Conservation (phyloP, 35 echinoderm and acorn worm species). For the Heliocidaris tuberculata region DNA sequence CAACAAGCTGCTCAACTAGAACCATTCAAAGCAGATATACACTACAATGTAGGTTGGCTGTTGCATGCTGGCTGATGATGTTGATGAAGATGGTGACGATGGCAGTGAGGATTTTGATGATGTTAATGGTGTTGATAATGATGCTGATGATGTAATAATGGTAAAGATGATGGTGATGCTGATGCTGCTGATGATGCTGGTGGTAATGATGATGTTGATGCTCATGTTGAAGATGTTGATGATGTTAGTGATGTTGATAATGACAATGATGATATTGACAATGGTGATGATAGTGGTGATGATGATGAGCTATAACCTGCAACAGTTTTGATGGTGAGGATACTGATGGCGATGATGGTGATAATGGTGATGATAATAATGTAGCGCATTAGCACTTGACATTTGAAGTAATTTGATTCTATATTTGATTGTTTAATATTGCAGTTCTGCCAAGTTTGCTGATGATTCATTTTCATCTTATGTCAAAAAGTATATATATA, state of each 20-base stretch:
- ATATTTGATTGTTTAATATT: too few species aligned
- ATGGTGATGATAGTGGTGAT: neutral
- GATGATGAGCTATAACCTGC: neutral
- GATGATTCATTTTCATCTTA: too few species aligned
- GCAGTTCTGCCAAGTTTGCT: too few species aligned
- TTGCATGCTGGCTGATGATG: neutral
- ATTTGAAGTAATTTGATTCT: too few species aligned
- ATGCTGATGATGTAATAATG: neutral
- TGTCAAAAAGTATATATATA: neutral
- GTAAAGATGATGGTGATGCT: neutral
- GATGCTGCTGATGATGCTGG: neutral
- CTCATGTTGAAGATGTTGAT: too few species aligned
- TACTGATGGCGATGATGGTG: too few species aligned
- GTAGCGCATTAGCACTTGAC: too few species aligned
- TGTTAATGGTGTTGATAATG: neutral
- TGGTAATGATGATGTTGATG: neutral
- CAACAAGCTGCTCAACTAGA: constrained; percentile 53
- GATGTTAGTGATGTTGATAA: neutral
- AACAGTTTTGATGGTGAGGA: too few species aligned
- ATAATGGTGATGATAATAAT: too few species aligned
- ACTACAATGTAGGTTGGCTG: constrained; percentile 67
- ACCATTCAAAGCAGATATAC: constrained; percentile 57
- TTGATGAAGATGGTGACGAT: constrained; percentile 10
- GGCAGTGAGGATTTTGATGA: neutral
- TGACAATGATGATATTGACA: neutral